A percentile compares a stretch with the other conserved stretches of the same genome.
These are phyloP conservation scores for Muscicapa adusta DNA, from an alignment of 2,113 vertebrate genomes.

Conservation along the genomic window DNA sequence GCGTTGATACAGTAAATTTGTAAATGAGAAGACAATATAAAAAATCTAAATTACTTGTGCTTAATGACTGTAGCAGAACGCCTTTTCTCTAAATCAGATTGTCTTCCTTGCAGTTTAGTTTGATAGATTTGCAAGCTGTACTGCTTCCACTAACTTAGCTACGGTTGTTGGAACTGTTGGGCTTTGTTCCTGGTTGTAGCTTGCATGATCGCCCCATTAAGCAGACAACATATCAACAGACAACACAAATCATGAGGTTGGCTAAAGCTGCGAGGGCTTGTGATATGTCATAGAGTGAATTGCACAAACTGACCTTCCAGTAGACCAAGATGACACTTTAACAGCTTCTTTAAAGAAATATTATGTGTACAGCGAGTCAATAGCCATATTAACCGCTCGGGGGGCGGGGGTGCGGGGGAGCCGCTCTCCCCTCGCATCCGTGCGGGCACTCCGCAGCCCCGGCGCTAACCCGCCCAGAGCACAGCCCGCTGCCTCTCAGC, in stretches of 20 bases:
- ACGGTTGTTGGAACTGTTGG: conserved; percentile 80
- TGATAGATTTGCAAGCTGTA: conserved; percentile 84
- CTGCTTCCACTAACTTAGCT: conserved; percentile 79
- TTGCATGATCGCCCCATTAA: conserved; percentile 98
- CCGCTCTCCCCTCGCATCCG: background rate
- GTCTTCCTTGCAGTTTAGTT: conserved; percentile 86
- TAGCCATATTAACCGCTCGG: conserved; percentile 22
- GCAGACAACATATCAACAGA: conserved; percentile 90
- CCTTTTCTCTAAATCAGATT: conserved; percentile 93
- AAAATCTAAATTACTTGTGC: conserved; percentile 88
- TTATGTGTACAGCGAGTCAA: conserved; percentile 48
- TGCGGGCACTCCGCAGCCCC: background rate
- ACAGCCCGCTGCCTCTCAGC: too few relatives aligned
- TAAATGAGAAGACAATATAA: conserved; percentile 85
- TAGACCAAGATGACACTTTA: conserved; percentile 62
- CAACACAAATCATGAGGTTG: conserved; percentile 84
- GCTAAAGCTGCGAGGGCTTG: conserved; percentile 79
- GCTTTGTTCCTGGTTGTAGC: conserved; percentile 95
- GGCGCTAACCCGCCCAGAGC: background rate
- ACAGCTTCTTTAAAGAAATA: conserved; percentile 65
- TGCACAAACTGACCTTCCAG: conserved; percentile 77
- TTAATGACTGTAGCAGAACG: conserved; percentile 89
- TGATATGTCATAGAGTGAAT: conserved; percentile 65
- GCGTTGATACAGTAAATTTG: conserved; percentile 86
- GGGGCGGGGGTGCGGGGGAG: background rate